Evolutionary conservation across 92 coral and sea anemone species (phyloP).

Genomic region (Micromussa lordhowensis): DNA sequence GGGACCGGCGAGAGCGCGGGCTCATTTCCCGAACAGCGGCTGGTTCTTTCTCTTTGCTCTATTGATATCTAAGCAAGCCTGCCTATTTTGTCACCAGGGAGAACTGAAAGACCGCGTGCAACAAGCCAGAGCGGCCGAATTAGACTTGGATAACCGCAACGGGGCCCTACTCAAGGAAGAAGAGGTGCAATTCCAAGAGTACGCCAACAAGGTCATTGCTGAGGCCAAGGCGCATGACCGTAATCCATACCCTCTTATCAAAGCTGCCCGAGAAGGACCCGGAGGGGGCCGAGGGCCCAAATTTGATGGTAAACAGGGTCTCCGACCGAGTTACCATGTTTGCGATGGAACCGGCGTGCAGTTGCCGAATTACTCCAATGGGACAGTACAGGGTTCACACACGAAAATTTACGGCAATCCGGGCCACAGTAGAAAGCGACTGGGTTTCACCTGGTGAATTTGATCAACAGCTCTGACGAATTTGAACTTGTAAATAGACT

Average conservation of each 20-base stretch:
- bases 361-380: slow-evolving; percentile 88
- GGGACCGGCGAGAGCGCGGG: too few species aligned
- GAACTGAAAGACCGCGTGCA: slow-evolving; percentile 62
- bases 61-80: neutral
- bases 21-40: too few species aligned
- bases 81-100: slow-evolving; percentile 44
- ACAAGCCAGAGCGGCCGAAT: slow-evolving; percentile 52
- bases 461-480: neutral
- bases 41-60: neutral
- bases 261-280: slow-evolving; percentile 97
- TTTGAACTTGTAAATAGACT: slow-evolving; percentile 19
- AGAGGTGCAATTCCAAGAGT: slow-evolving; percentile 91
- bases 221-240: slow-evolving; percentile 89
- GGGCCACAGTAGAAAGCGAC: slow-evolving; percentile 84
- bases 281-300: slow-evolving; percentile 98
- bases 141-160: slow-evolving; percentile 78
- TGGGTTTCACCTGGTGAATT: slow-evolving; percentile 92
- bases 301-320: slow-evolving; percentile 92
- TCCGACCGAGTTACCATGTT: slow-evolving; percentile 93
- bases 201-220: slow-evolving; percentile 79
- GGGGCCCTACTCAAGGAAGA: slow-evolving; percentile 72
- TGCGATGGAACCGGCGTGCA: slow-evolving; percentile 96
- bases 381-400: slow-evolving; percentile 76
- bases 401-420: slow-evolving; percentile 93
- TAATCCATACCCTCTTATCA: slow-evolving; percentile 95